phyloP scores from a whole-genome alignment of 2,888 invertebrate species.

The Thymelicus acteon region DNA sequence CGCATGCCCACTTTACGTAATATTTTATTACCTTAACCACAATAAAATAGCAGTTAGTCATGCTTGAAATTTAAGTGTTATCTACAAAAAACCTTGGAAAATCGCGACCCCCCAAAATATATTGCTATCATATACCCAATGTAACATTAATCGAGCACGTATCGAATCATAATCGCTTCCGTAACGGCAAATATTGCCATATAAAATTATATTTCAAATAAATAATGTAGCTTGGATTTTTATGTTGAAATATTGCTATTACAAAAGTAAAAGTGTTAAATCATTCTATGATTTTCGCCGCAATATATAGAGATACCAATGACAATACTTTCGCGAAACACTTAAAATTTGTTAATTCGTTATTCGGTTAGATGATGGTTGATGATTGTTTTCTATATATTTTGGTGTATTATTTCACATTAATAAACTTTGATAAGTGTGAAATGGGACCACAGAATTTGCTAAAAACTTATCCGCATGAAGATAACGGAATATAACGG shows the following conservation, averaged over 20 bases:
- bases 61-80: conserved; percentile 10
- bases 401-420: too few species aligned
- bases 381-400: not conserved
- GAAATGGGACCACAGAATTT: too few species aligned
- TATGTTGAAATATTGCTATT: conserved; percentile 14
- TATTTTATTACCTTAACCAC: conserved; percentile 10
- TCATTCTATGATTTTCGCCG: too few species aligned
- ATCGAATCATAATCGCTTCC: conserved; percentile 18
- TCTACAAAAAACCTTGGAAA: conserved; percentile 8
- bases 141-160: conserved; percentile 21
- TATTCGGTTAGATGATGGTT: too few species aligned
- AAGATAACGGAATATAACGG: too few species aligned
- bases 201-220: conserved; percentile 8
- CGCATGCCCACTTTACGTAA: conserved; percentile 20
- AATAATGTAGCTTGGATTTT: conserved; percentile 5
- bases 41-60: conserved; percentile 22
- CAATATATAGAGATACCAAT: too few species aligned
- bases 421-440: too few species aligned
- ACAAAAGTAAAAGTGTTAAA: conserved; percentile 13
- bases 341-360: not conserved
- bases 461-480: too few species aligned
- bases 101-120: not conserved
- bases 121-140: not conserved
- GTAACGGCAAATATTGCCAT: conserved; percentile 14
- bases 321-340: too few species aligned